phyloP scores from a whole-genome alignment of 2,888 invertebrate species.

The Lasioglossum marginatum region DNA sequence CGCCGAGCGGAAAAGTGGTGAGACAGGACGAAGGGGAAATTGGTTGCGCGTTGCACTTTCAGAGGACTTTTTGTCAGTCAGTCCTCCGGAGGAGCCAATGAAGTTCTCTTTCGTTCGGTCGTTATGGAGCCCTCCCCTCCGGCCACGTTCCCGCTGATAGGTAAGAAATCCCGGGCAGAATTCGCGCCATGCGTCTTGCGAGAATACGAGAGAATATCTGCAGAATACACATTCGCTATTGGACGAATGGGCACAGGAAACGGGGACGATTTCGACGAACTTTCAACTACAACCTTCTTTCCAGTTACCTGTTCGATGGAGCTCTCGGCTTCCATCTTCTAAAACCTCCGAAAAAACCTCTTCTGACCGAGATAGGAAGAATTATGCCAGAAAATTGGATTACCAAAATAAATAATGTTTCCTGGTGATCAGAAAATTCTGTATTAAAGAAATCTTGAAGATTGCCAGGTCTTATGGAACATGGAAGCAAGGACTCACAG shows the following conservation, averaged over 20 bases:
- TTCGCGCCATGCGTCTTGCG: slow-evolving; percentile 15
- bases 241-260: neutral
- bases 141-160: slow-evolving; percentile 9
- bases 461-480: neutral
- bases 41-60: slow-evolving; percentile 77
- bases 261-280: neutral
- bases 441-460: neutral
- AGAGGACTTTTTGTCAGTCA: slow-evolving; percentile 75
- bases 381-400: neutral
- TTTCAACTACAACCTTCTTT: neutral
- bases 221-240: neutral
- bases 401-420: too few relatives aligned
- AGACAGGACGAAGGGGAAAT: slow-evolving; percentile 81
- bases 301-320: neutral
- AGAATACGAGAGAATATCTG: neutral
- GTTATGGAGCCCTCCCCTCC: slow-evolving; percentile 62
- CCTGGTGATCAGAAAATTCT: neutral
- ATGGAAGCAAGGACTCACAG: neutral
- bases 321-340: neutral
- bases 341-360: neutral
- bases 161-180: slow-evolving; percentile 26
- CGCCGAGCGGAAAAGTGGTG: slow-evolving; percentile 81
- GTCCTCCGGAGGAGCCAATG: slow-evolving; percentile 67
- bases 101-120: slow-evolving; percentile 77
- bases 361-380: neutral